phyloP scores from a whole-genome alignment of 2,113 vertebrate species.

The Vulpes vulpes region DNA sequence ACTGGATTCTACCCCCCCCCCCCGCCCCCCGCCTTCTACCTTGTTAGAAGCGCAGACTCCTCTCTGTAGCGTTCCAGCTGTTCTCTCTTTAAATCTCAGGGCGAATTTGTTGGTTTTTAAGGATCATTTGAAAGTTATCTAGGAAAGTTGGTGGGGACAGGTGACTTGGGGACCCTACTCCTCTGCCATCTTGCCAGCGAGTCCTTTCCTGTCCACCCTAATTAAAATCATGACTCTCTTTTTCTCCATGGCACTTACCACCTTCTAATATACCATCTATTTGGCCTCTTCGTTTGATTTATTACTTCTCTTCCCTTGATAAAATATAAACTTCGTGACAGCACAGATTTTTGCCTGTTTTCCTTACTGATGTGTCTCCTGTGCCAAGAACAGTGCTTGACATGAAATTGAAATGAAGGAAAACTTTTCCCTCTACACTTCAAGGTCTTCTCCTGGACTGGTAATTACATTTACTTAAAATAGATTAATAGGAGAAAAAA shows the following conservation, averaged over 20 bases:
- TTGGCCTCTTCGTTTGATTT: neutral
- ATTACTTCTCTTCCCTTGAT: neutral
- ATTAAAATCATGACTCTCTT: neutral
- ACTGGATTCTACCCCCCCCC: too few species aligned
- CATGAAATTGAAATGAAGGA: neutral
- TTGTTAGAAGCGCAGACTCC: too few species aligned
- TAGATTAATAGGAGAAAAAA: neutral
- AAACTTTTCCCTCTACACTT: neutral
- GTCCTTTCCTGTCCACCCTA: too few species aligned
- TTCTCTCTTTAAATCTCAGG: too few species aligned
- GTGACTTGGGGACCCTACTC: too few species aligned
- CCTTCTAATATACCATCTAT: neutral
- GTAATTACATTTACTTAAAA: neutral
- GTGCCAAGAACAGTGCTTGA: neutral
- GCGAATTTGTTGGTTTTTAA: too few species aligned
- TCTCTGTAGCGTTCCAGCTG: too few species aligned
- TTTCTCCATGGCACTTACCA: neutral
- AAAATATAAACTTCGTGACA: neutral
- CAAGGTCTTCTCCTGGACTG: neutral
- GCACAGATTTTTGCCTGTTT: neutral
- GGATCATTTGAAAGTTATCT: too few species aligned
- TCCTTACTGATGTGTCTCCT: neutral
- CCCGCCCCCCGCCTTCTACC: too few species aligned
- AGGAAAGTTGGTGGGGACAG: too few species aligned
- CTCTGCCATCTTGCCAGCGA: too few species aligned